Base-by-base conservation (phyloP, 2,888 invertebrate species). In the Microctonus aethiopoides region DNA sequence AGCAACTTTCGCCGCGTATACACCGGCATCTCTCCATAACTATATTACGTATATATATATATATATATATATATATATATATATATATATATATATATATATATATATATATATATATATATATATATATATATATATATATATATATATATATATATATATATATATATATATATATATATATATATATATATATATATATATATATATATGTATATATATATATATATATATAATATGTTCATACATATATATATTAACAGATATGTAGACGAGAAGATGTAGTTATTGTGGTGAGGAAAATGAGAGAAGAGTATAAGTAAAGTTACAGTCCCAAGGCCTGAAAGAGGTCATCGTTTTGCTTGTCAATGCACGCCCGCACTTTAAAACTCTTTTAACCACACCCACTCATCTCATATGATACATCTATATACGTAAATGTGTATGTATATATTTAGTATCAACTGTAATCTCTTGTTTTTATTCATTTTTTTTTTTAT, bases 301-400 rank as follows among this genome's bases (percentile, higher is more conserved):
- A 54, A 65, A 65, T 65, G 54, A 52, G 29, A 20, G 20, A 59
- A 59, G 36, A 59, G 59, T 34, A 34, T 20, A 20, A 9, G 16
- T 56, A 16, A 56, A 54, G 13, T 56, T 11, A 32, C 10, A 65
- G 29, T 54, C 56, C 13, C 62, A 9, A 10, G 34, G 24, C 24
- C 65, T 65, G 65, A 56, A 36, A 54, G n/a, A 65, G 65, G 65
- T 65, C 56, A 65, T 56, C 62, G 51, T 46, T 26, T 51, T 41
- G 26, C 65, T 65, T 65, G 54, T 57, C 65, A 36, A 54, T 57
- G 16, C 36, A 51, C 24, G 13, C 34, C 36, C 36, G 34, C 29
- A 22, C 56, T 54, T 54, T 65, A n/a, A 65, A 69, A 69, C 52
- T 69, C 52, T 51, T 16, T n/a, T 10, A 52, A 29, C 54, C 64